Evolutionary conservation across 2,797 vertebrate genomes (phyloP), one percentile per base, ranked within the genome.

Genomic region (Spondyliosoma cantharus): DNA sequence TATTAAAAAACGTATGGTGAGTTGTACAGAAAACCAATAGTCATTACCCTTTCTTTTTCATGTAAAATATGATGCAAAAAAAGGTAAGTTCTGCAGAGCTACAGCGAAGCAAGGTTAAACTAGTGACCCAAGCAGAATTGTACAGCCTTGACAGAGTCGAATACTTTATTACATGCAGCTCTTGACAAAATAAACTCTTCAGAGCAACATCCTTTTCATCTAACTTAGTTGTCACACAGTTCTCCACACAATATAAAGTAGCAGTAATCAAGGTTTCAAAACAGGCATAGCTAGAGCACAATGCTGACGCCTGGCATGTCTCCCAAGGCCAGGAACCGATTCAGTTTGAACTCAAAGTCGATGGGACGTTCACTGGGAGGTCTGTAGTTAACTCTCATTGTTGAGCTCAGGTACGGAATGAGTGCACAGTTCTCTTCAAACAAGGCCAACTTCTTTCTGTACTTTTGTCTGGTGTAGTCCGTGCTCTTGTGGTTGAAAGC

Each of bases 401-500:
- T 92, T 62, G 93, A 82, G 64, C 92, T 94, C 71, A 99, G 93
- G 90, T 96, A 97, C 14, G 95, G 92, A 69, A 99, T 91, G 73
- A 99, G 97, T 32, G 94, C 93, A 92, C 97, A 98, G 80, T 91
- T 92, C 76, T 98, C 96, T 82, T 94, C 45, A 85, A 98, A 98
- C 64, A 77, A 82, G 17, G 93, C 93, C 93, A 99, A 92, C 84
- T 96, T 95, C 93, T 85, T 95, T 89, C 92, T 97, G 93, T 97
- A 98, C 83, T 88, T 94, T 80, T 94, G 92, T 43, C 94, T 92
- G 70, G 81, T 78, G 22, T 93, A 92, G 67, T 93, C 94, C 3
- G 95, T 91, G 87, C 93, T 96, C 64, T 89, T 91, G 24, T 91
- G 93, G 87, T 98, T 99, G 90, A 96, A 95, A 6, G 96, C 98